Base-by-base conservation (phyloP, 1,140 invertebrate species). In the Trichomalopsis sarcophagae region DNA sequence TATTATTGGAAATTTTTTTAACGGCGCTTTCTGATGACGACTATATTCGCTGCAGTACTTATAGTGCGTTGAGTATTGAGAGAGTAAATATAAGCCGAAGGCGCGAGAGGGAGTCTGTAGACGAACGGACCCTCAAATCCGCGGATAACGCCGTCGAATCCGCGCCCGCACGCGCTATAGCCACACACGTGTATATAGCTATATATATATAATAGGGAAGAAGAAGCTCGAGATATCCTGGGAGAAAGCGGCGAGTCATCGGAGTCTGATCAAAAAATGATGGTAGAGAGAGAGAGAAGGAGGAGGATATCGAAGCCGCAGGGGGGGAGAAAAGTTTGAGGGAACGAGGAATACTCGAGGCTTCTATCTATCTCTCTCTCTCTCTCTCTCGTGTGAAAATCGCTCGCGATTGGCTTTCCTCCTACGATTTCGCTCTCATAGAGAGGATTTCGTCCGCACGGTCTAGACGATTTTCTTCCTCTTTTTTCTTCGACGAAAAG, bases 191-290 rank as follows among this genome's bases (percentile, higher is more conserved):
- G 27, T 30, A 23, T 69, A 69, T 69, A 1, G 6, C 1, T 30
- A 69, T 69, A 66, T 50, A 69, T 21, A 84, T 76, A 75, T 85
- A 85, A 78, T 73, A 33, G 36, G 33, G 23, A 71, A 27, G 71
- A n/a, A 36, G 84, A 85, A 77, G 84, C 73, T 82, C 6, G 55
- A 62, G 50, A 55, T 17, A 62, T 62, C 55, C 47, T 66, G 50
- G 47, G 87, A 89, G 88, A 89, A 89, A 89, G 81, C 82, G 87
- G 88, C 87, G 85, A 88, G 88, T 88, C 88, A 90, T 91, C 88
- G 89, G 86, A 83, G 84, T 86, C 76, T 89, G 88, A 91, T 91
- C 86, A 88, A 88, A 89, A 90, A 91, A 90, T 89, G 87, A 91
- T 89, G 82, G 82, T 69, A 69, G 55, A 86, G 86, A 62, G 82